These are phyloP conservation scores for Mus minutoides DNA, from an alignment of 2,797 vertebrate species.

Conservation along the genomic window DNA sequence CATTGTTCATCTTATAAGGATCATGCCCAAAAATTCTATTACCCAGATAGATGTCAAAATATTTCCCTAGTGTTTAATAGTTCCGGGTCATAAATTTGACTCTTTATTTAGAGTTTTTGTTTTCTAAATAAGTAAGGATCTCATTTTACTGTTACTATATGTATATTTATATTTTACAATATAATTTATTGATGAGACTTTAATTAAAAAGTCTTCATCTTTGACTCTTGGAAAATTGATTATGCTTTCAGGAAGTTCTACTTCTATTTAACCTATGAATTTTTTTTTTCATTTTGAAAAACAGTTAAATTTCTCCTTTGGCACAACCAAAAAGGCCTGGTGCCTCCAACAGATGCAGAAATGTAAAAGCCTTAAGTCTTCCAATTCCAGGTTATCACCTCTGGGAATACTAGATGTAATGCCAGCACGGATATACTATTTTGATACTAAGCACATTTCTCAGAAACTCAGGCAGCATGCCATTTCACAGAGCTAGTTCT, in stretches of 20 bases:
- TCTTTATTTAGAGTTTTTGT: not conserved
- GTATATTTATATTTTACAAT: not conserved
- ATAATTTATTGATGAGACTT: not conserved
- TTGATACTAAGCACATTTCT: conserved; percentile 77
- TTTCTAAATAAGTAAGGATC: not conserved
- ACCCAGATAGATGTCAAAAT: not conserved
- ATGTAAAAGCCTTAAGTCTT: conserved; percentile 45
- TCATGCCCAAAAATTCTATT: not conserved
- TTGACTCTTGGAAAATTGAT: not conserved
- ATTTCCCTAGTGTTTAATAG: not conserved
- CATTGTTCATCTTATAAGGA: not conserved
- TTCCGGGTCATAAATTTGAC: not conserved
- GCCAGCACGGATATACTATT: conserved; percentile 73
- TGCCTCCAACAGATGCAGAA: conserved; percentile 23
- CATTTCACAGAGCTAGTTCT: conserved; percentile 60
- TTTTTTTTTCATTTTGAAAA: not conserved
- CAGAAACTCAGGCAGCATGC: conserved; percentile 70
- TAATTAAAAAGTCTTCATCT: not conserved
- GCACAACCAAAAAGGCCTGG: conserved; percentile 10
- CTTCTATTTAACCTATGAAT: not conserved
- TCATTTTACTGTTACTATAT: not conserved
- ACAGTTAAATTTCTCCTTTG: conserved; percentile 40
- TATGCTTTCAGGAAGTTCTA: not conserved
- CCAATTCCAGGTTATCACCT: conserved; percentile 54
- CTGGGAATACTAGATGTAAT: conserved; percentile 60